Evolutionary conservation across 2,113 vertebrate species (phyloP).

Genomic region (Callithrix jacchus): DNA sequence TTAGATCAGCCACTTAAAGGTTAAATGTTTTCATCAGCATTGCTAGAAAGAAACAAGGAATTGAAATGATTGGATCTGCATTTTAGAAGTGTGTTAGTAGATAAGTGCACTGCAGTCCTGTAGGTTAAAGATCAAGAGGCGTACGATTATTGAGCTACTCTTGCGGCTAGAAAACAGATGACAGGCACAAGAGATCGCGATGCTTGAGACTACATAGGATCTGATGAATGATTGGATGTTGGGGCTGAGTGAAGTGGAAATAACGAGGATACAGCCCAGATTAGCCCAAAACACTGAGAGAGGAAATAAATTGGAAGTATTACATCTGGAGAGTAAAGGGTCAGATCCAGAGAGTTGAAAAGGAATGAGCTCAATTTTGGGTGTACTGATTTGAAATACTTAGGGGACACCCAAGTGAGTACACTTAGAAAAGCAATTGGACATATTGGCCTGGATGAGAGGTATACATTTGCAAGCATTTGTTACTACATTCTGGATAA

Average conservation of each 20-base stretch:
- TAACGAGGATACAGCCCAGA: neutral
- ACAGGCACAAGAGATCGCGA: neutral
- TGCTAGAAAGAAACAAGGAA: neutral
- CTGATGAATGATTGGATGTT: neutral
- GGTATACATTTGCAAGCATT: neutral
- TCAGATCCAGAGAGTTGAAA: neutral
- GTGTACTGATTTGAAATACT: neutral
- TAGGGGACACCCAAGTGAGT: neutral
- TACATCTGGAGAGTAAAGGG: neutral
- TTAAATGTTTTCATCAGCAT: neutral
- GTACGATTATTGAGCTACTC: neutral
- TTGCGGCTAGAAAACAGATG: neutral
- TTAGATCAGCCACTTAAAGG: neutral
- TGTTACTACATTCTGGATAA: neutral
- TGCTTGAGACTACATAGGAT: neutral
- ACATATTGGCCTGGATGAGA: neutral
- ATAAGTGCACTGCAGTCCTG: neutral
- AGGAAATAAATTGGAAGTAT: neutral
- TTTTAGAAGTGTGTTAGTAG: neutral
- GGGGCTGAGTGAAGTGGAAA: neutral
- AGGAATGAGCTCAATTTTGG: neutral
- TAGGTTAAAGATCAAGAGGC: neutral
- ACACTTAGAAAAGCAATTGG: neutral
- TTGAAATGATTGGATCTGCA: neutral
- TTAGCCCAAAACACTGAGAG: neutral